Base-by-base conservation (phyloP, 2,888 invertebrate species). In the Bombylius discolor region DNA sequence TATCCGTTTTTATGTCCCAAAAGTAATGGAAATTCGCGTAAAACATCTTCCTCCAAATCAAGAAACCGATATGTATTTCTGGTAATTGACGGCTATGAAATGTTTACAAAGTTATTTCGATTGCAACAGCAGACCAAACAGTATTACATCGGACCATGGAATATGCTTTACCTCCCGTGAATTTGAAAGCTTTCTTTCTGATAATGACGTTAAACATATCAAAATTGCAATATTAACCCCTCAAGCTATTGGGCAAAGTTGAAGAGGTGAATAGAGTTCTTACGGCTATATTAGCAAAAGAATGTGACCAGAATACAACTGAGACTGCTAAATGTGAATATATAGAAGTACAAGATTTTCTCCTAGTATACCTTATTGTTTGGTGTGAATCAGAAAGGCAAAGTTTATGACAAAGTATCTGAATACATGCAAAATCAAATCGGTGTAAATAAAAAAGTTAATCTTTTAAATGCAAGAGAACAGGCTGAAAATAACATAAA, bases 361-460 rank as follows among this genome's bases (percentile, higher is more conserved):
- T 1, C 65, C 67, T 2, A 64, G 64, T 59, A n/a, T n/a, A 60
- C 56, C 36, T 48, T 65, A 34, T 56, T 68, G 36, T 67, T 66
- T 50, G 68, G 67, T 3, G 52, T 63, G 7, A 42, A 62, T 51
- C 67, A 69, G 49, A 60, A 60, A 47, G 64, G 64, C 11, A 36
- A 58, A 12, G 44, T 61, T 46, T 45, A 56, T 50, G 65, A 66
- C 42, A 46, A 53, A 2, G 42, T 63, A 9, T 53, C 46, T 13
- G 55, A 59, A 32, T 57, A 36, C 9, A 36, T 36, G 1, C 36
- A 36, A 36, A 36, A 36, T 9, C 36, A 36, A 9, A 8, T 36
- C 1, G 36, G 9, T 9, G 36, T 9, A 36, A 36, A 4, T 36
- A 36, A 36, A 36, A 9, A 4, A 4, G 36, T 36, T 8, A 9